Percentiles rank a stretch among this genome's conserved stretches.
These are phyloP conservation scores for Zosterops lateralis DNA, from an alignment of 2,113 vertebrate genomes.

Conservation along the genomic window DNA sequence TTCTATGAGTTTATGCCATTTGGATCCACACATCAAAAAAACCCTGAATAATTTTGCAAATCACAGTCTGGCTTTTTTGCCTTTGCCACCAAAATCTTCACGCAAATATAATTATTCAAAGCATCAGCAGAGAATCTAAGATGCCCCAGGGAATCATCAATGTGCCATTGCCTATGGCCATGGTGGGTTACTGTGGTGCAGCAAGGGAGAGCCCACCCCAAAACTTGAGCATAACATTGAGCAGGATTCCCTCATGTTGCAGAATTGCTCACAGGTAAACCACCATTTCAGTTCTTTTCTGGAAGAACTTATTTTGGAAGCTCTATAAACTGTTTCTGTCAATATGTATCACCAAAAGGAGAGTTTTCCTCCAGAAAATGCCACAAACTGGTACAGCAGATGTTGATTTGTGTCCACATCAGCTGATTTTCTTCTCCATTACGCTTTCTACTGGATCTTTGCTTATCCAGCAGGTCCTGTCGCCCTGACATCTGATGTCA, in stretches of 20 bases:
- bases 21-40: neutral
- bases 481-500: neutral
- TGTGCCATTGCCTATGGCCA: no score
- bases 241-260: neutral
- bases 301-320: neutral
- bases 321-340: neutral
- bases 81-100: no score
- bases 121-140: no score
- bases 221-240: neutral
- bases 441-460: constrained; percentile 8
- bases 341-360: neutral
- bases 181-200: neutral
- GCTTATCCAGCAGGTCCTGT: constrained; percentile 34
- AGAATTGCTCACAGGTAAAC: neutral
- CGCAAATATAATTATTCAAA: no score
- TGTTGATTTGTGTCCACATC: constrained; percentile 35
- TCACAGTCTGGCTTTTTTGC: no score
- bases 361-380: neutral
- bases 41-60: no score
- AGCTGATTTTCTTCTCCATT: constrained; percentile 59
- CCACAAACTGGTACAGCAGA: neutral
- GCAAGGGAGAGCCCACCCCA: neutral
- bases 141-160: no score
- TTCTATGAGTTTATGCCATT: neutral
- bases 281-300: neutral